Base-by-base conservation (phyloP, 2,113 vertebrate genomes). In the Ailuropoda melanoleuca region DNA sequence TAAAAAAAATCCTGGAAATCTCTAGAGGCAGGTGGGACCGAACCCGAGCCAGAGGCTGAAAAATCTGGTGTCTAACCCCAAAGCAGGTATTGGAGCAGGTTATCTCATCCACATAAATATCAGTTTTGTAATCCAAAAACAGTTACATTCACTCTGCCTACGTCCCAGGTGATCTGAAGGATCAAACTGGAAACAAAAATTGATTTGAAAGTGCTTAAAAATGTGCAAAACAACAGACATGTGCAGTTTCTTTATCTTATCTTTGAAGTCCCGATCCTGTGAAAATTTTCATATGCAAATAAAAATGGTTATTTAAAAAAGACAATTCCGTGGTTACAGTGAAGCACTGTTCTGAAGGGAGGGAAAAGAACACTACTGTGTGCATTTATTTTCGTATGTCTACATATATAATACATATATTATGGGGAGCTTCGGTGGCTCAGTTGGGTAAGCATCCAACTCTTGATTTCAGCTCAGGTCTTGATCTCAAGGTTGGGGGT, bases 271-370 rank as follows among this genome's bases (percentile, higher is more conserved):
- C 58, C 84, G 80, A 66, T 64, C 26, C n/a, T 88, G 48, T 15
- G 58, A 97, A 93, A 88, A 90, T 80, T 53, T 82, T 86, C 87
- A 87, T 29, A 62, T 48, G 21, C 66, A 94, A 97, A 90, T 87
- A 15, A 90, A 97, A 95, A 75, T 55, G 58, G 24, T 37, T 66
- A 10, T 78, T 91, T 90, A 90, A 87, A 78, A 84, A 90, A 84
- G 46, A 43, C 39, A 95, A 72, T 72, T 78, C 46, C 68, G 37
- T 80, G 80, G 24, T 87, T 93, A 46, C 29, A 82, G 46, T 15
- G 14, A 72, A 87, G 34, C 1, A 55, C 8, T 64, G 6, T 43
- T 70, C 75, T 70, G 21, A 95, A 88, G 11, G 39, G 17, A 95
- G 29, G 23, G 31, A 70, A 90, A 97, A 68, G 14, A 66, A 9